phyloP scores from a whole-genome alignment of 1,140 invertebrate genomes.

The Bactericera cockerelli region DNA sequence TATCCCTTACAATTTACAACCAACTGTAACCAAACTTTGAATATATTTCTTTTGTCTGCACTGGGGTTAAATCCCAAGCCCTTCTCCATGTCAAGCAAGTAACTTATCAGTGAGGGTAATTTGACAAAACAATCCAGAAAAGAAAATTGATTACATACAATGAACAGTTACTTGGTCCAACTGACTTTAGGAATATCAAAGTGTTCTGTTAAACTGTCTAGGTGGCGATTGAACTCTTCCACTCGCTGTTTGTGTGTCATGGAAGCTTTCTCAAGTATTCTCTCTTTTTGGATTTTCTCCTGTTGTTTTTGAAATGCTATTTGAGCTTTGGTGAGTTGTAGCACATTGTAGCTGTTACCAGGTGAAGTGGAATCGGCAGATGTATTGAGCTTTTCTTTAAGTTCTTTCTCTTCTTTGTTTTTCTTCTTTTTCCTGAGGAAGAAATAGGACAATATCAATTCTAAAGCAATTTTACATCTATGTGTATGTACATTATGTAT shows the following conservation, averaged over 20 bases:
- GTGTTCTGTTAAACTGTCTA: conserved; percentile 88
- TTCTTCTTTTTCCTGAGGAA: conserved; percentile 57
- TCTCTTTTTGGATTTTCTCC: conserved; percentile 76
- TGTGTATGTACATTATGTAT: background rate
- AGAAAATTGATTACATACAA: too few relatives aligned
- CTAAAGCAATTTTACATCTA: background rate
- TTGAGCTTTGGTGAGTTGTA: conserved; percentile 64
- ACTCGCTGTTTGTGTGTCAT: conserved; percentile 92
- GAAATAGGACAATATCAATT: background rate
- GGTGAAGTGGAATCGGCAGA: conserved; percentile 29
- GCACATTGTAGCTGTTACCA: conserved; percentile 23
- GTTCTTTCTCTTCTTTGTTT: conserved; percentile 42
- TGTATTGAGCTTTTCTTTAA: conserved; percentile 36
- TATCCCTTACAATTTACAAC: too few relatives aligned
- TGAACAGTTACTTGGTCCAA: conserved; percentile 95
- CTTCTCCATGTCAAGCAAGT: too few relatives aligned
- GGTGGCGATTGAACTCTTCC: conserved; percentile 87
- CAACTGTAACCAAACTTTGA: too few relatives aligned
- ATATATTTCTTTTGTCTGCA: too few relatives aligned
- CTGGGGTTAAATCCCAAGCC: too few relatives aligned
- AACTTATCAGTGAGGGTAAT: too few relatives aligned
- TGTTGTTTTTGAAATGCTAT: conserved; percentile 71
- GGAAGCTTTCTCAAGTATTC: conserved; percentile 77
- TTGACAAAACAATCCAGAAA: too few relatives aligned
- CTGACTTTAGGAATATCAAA: conserved; percentile 98